A percentile compares a stretch with the other conserved stretches of the same genome.
phyloP scores from a whole-genome alignment of 2,888 invertebrate genomes.

The Stegana nigrithorax region DNA sequence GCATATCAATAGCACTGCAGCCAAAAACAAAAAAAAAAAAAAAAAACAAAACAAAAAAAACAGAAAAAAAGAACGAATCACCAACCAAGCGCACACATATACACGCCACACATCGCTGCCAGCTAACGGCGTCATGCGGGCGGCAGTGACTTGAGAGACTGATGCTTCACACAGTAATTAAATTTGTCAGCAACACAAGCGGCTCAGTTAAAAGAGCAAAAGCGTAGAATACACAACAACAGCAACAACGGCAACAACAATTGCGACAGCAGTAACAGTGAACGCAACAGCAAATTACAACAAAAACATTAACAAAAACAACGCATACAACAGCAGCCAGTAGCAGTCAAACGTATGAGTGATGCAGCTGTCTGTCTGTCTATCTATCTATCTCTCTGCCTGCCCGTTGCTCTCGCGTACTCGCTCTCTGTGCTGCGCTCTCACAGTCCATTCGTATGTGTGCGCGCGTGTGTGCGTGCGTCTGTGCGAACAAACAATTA shows the following conservation, averaged over 20 bases:
- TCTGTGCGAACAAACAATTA: slow-evolving; percentile 8
- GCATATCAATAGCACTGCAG: slow-evolving; percentile 12
- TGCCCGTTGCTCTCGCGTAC: no score
- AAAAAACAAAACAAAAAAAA: no score
- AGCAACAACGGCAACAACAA: background rate
- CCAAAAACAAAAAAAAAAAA: no score
- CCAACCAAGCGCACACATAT: slow-evolving; percentile 8
- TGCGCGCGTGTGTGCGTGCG: slow-evolving; percentile 1
- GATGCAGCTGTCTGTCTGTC: no score
- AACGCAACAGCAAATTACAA: background rate
- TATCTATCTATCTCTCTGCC: no score
- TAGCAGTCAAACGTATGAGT: slow-evolving; percentile 21
- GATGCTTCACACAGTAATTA: slow-evolving; percentile 46
- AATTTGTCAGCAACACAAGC: slow-evolving; percentile 58
- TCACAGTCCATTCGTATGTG: no score
- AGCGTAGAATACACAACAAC: background rate
- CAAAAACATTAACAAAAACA: background rate
- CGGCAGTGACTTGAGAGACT: background rate
- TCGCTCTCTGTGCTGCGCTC: no score
- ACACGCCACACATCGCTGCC: no score
- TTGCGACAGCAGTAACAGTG: background rate
- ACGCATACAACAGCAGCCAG: slow-evolving; percentile 16
- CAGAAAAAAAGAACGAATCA: background rate
- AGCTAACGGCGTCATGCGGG: background rate
- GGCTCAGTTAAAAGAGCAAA: slow-evolving; percentile 29